These are phyloP conservation scores for Drosophila chauvacae DNA, from an alignment of 1,140 invertebrate species.

Conservation along the genomic window DNA sequence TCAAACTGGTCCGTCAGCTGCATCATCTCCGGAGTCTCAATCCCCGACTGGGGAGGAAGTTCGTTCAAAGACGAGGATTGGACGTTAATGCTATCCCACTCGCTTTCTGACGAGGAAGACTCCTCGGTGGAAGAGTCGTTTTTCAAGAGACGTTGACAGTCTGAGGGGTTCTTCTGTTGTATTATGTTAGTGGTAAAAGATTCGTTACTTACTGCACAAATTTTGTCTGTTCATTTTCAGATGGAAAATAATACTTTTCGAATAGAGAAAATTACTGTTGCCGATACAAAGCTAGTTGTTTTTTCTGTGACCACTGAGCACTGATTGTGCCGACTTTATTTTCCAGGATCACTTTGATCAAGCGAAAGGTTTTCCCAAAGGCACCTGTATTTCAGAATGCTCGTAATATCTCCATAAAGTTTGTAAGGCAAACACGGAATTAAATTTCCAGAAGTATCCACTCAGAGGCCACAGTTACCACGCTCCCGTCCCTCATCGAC, in stretches of 20 bases:
- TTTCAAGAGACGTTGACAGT: fast-evolving
- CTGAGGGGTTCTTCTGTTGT: not conserved
- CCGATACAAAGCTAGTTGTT: no score
- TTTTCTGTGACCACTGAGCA: no score
- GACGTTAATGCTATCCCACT: not conserved
- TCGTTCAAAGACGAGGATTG: fast-evolving
- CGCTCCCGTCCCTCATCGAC: not conserved
- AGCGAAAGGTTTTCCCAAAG: not conserved
- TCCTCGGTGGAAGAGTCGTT: not conserved
- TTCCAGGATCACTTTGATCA: not conserved
- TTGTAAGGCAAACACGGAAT: not conserved
- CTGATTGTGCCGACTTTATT: no score
- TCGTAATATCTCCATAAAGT: not conserved
- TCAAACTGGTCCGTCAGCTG: not conserved
- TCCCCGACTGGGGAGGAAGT: not conserved
- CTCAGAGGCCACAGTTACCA: not conserved
- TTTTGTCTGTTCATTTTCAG: no score
- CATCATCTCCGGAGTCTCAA: not conserved
- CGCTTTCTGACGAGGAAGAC: not conserved
- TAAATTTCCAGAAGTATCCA: not conserved
- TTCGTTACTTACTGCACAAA: no score
- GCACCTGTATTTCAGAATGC: no score
- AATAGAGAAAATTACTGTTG: no score
- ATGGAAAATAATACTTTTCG: no score
- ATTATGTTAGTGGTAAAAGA: no score